phyloP scores from a whole-genome alignment of 1,140 invertebrate genomes.

The Cherax quadricarinatus region DNA sequence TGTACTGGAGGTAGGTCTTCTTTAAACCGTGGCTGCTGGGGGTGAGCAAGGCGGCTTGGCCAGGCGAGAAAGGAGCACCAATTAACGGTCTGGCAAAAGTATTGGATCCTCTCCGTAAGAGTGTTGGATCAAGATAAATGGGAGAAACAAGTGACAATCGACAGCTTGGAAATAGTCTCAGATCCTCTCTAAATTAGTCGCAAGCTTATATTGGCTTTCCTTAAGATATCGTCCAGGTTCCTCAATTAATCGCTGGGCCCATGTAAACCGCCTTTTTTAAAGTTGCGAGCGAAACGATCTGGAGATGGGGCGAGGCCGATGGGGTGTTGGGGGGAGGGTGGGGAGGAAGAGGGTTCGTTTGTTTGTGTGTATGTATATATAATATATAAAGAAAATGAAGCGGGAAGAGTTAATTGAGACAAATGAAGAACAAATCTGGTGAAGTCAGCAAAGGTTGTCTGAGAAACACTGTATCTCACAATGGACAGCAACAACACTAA shows the following conservation, averaged over 20 bases:
- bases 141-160: conserved; percentile 71
- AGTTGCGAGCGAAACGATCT: conserved; percentile 37
- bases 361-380: conserved; percentile 3
- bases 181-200: conserved; percentile 71
- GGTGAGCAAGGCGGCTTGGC: not conserved
- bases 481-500: too few relatives aligned
- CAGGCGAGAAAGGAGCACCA: conserved; percentile 53
- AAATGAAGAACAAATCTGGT: conserved; percentile 66
- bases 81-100: conserved; percentile 71
- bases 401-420: conserved; percentile 63
- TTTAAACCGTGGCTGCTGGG: conserved; percentile 41
- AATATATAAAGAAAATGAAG: conserved; percentile 62
- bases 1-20: conserved; percentile 36
- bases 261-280: not conserved
- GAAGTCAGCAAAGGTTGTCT: conserved; percentile 37
- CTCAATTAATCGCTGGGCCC: conserved; percentile 53
- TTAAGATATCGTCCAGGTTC: conserved; percentile 62
- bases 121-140: conserved; percentile 72
- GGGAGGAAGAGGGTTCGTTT: too few relatives aligned
- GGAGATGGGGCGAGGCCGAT: conserved; percentile 4
- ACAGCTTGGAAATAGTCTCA: conserved; percentile 72
- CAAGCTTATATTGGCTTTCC: conserved; percentile 71
- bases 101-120: conserved; percentile 72
- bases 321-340: too few relatives aligned
- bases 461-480: too few relatives aligned